These are phyloP conservation scores for Heterodera schachtii DNA, from an alignment of 1,140 invertebrate genomes.

Conservation along the genomic window DNA sequence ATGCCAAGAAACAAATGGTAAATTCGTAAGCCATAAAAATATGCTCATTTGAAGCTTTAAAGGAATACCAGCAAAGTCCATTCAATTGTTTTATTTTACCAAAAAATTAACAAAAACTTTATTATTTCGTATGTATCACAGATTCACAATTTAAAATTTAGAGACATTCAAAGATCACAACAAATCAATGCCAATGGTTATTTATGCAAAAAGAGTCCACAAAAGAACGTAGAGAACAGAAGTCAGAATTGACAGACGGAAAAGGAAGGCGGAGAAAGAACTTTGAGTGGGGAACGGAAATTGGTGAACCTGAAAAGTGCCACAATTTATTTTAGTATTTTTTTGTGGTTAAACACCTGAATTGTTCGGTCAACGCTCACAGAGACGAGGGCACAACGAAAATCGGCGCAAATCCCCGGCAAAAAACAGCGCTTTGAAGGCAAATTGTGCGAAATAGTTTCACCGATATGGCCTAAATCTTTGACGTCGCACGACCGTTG, in stretches of 20 bases:
- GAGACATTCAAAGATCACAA: too few species aligned
- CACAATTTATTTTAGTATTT: not conserved
- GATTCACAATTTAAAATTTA: too few species aligned
- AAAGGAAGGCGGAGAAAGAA: not conserved
- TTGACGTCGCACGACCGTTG: slow-evolving; percentile 33
- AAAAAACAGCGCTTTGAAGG: slow-evolving; percentile 25
- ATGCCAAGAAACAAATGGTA: too few species aligned
- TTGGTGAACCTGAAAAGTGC: slow-evolving; percentile 28
- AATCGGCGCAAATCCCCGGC: slow-evolving; percentile 37
- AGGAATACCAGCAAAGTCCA: too few species aligned
- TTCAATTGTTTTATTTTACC: too few species aligned
- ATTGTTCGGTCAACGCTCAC: slow-evolving; percentile 39
- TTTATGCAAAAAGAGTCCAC: not conserved
- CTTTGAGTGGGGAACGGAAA: slow-evolving; percentile 11
- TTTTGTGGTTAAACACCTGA: slow-evolving; percentile 4
- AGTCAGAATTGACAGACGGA: not conserved
- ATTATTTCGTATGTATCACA: too few species aligned
- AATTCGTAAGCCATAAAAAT: too few species aligned
- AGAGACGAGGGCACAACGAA: slow-evolving; percentile 26
- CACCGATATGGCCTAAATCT: slow-evolving; percentile 36
- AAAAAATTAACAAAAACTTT: too few species aligned
- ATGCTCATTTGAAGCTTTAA: too few species aligned
- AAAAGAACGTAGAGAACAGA: not conserved
- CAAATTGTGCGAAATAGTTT: slow-evolving; percentile 14
- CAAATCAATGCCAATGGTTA: not conserved